These are phyloP conservation scores for Bibio marci DNA, from an alignment of 2,888 invertebrate species.

Conservation along the genomic window DNA sequence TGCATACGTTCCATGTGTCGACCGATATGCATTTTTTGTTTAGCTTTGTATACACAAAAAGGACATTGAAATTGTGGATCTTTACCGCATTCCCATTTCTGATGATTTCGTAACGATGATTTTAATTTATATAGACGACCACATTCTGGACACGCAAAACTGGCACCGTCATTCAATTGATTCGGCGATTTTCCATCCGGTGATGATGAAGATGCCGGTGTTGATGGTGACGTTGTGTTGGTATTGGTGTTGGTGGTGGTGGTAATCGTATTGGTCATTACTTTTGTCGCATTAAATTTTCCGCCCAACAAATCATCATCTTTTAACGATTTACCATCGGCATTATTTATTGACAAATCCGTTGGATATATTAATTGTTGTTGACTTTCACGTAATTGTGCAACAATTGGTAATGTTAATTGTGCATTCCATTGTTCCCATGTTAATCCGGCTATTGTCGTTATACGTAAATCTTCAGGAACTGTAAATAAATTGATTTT, in stretches of 20 bases:
- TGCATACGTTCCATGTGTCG: constrained; percentile 72
- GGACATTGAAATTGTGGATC: constrained; percentile 71
- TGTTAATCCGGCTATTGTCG: constrained; percentile 46
- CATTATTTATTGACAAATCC: constrained; percentile 21
- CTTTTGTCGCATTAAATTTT: constrained; percentile 10
- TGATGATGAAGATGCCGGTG: constrained; percentile 7
- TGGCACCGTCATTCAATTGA: constrained; percentile 26
- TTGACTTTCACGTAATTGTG: constrained; percentile 36
- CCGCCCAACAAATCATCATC: constrained; percentile 14
- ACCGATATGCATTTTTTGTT: constrained; percentile 72
- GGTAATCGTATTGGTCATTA: constrained; percentile 14
- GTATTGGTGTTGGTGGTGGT: constrained; percentile 10
- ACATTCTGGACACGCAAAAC: constrained; percentile 65
- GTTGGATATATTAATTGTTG: constrained; percentile 28
- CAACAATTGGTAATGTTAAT: constrained; percentile 52
- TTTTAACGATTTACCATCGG: constrained; percentile 11
- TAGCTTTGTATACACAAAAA: constrained; percentile 67
- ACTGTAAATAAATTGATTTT: constrained; percentile 15
- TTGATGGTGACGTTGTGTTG: background rate
- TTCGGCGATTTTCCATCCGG: constrained; percentile 2
- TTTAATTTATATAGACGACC: constrained; percentile 74
- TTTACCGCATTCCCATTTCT: constrained; percentile 75
- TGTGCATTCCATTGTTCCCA: constrained; percentile 63
- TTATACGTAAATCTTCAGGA: constrained; percentile 56
- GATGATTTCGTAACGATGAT: constrained; percentile 66